These are phyloP conservation scores for Eulemur coronatus DNA, from an alignment of 2,797 vertebrate species.

Conservation along the genomic window DNA sequence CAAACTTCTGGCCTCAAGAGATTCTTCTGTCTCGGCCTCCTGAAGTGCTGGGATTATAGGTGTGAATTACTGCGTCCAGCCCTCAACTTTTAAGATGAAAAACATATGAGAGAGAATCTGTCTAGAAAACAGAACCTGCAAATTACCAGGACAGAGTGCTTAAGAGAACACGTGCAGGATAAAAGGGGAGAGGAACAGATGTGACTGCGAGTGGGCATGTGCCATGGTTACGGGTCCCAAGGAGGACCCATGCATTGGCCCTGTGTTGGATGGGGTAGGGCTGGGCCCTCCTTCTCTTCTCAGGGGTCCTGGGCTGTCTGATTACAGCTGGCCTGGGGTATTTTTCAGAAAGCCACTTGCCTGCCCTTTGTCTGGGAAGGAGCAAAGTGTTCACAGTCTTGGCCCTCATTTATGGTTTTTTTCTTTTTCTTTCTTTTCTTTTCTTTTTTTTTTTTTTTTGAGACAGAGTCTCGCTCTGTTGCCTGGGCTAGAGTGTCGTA, in stretches of 20 bases:
- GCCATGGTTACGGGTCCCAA: fast-evolving
- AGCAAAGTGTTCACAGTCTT: not conserved
- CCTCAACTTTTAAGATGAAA: not conserved
- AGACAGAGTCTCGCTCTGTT: too few species aligned
- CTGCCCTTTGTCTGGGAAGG: not conserved
- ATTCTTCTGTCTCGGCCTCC: too few species aligned
- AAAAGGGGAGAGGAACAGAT: not conserved
- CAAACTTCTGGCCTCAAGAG: too few species aligned
- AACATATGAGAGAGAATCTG: not conserved
- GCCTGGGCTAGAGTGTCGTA: too few species aligned
- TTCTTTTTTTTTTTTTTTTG: not conserved
- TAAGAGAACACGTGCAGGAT: not conserved
- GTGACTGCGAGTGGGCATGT: not conserved
- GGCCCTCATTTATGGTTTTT: not conserved
- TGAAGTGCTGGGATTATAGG: too few species aligned
- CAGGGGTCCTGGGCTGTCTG: not conserved
- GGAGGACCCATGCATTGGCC: not conserved
- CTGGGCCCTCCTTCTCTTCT: not conserved
- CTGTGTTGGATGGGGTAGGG: not conserved
- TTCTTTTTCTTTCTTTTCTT: not conserved
- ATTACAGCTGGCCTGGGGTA: not conserved
- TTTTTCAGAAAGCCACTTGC: not conserved
- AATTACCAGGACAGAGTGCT: not conserved
- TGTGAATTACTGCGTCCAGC: too few species aligned
- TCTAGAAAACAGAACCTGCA: not conserved